These are phyloP conservation scores for Vireo altiloquus DNA, from an alignment of 2,113 vertebrate genomes.

Conservation along the genomic window DNA sequence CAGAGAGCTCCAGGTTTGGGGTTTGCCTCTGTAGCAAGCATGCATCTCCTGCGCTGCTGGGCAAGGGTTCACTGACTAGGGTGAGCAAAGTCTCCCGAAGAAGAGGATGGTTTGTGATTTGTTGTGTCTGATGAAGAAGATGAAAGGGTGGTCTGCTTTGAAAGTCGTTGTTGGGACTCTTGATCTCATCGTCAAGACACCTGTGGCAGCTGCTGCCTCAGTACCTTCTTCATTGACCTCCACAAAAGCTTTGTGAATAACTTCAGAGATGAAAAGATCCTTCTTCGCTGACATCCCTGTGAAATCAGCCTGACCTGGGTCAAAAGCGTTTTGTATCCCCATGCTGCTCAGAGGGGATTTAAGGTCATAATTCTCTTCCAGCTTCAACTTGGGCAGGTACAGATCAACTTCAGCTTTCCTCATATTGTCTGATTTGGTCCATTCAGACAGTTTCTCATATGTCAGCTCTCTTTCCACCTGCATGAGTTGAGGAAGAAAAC, in stretches of 20 bases:
- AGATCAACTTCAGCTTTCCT: conserved; percentile 65
- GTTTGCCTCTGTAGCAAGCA: neutral
- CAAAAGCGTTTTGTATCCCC: conserved; percentile 84
- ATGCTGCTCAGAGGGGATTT: conserved; percentile 69
- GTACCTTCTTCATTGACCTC: conserved; percentile 91
- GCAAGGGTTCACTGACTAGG: conserved; percentile 18
- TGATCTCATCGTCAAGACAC: conserved; percentile 63
- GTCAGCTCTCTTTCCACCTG: conserved; percentile 81
- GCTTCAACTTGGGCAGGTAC: conserved; percentile 78
- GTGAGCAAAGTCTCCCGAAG: conserved; percentile 65
- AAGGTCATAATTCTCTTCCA: conserved; percentile 81
- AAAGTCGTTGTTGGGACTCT: neutral
- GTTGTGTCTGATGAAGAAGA: conserved; percentile 75
- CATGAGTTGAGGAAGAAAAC: neutral
- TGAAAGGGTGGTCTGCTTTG: conserved; percentile 73
- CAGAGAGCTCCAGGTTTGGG: neutral
- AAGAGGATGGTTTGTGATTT: conserved; percentile 71
- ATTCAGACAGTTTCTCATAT: conserved; percentile 76
- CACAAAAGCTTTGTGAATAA: conserved; percentile 86
- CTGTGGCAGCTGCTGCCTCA: conserved; percentile 80
- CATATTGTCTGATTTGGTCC: conserved; percentile 77
- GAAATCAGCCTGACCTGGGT: conserved; percentile 67
- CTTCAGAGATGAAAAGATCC: conserved; percentile 79
- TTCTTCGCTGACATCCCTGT: conserved; percentile 79
- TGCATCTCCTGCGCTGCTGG: neutral